A percentile compares a stretch with the other conserved stretches of the same genome.
These are phyloP conservation scores for Eretmochelys imbricata DNA, from an alignment of 2,113 vertebrate genomes.

Conservation along the genomic window DNA sequence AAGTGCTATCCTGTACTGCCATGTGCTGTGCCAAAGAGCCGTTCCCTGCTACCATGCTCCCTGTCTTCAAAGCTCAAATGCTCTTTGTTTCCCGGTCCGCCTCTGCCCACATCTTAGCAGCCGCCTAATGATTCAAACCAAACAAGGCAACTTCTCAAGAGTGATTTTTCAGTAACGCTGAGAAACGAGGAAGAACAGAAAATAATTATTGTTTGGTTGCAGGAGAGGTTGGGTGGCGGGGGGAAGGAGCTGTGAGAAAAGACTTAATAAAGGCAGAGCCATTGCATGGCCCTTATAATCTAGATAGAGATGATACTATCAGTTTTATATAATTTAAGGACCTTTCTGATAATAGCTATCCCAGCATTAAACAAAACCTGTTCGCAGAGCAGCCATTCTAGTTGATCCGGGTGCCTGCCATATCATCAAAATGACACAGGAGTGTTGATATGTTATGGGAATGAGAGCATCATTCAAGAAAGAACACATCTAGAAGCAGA, in stretches of 20 bases:
- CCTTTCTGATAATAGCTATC: neutral
- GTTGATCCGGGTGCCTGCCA: neutral
- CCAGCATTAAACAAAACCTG: neutral
- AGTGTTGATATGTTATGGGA: constrained; percentile 26
- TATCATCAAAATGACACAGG: neutral
- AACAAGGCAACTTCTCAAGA: constrained; percentile 27
- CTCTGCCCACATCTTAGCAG: constrained; percentile 50
- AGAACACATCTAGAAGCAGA: neutral
- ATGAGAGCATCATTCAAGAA: constrained; percentile 1
- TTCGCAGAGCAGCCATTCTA: neutral
- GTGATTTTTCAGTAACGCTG: neutral
- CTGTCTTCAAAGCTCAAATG: neutral
- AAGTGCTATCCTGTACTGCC: constrained; percentile 1
- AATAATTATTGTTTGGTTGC: neutral
- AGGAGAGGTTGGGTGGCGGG: neutral
- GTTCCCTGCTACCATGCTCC: neutral
- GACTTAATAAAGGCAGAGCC: neutral
- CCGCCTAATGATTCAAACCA: constrained; percentile 46
- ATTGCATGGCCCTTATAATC: fast-evolving
- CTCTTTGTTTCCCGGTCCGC: constrained; percentile 45
- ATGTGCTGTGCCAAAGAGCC: neutral
- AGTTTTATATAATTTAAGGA: neutral
- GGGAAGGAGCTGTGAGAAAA: fast-evolving
- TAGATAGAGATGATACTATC: neutral
- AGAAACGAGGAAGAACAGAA: neutral